A percentile compares a stretch with the other conserved stretches of the same genome.
phyloP scores from a whole-genome alignment of 2,888 invertebrate species.

The Eupithecia dodoneata region DNA sequence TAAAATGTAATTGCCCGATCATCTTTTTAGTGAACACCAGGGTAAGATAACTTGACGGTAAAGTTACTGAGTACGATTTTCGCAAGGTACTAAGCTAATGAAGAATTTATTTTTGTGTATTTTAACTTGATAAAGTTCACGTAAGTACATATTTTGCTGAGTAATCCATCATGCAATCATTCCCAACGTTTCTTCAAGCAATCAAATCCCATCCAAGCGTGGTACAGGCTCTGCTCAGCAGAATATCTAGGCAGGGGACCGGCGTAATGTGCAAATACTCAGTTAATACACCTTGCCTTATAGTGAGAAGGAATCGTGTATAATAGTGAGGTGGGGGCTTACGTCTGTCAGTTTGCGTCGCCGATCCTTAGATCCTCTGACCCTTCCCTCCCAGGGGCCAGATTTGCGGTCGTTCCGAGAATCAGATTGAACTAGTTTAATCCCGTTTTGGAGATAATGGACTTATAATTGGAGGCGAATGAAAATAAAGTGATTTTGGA shows the following conservation, averaged over 20 bases:
- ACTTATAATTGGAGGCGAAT: slow-evolving; percentile 41
- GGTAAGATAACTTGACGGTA: too few relatives aligned
- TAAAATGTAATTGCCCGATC: too few relatives aligned
- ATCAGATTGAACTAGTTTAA: slow-evolving; percentile 41
- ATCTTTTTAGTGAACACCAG: too few relatives aligned
- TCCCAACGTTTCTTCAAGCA: neutral
- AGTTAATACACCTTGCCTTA: neutral
- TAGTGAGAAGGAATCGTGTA: slow-evolving; percentile 42
- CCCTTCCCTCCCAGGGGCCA: slow-evolving; percentile 42
- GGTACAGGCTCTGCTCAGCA: neutral
- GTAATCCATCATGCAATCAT: neutral
- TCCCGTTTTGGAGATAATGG: slow-evolving; percentile 41
- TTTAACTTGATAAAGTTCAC: too few relatives aligned
- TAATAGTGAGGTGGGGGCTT: slow-evolving; percentile 40
- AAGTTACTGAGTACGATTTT: too few relatives aligned
- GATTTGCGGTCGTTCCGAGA: slow-evolving; percentile 44
- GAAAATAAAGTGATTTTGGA: slow-evolving; percentile 36
- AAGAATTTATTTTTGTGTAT: too few relatives aligned
- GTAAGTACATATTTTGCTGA: neutral
- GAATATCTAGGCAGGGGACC: neutral
- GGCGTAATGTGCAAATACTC: neutral
- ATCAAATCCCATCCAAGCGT: neutral
- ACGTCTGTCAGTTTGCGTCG: slow-evolving; percentile 40
- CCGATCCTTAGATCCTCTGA: slow-evolving; percentile 38
- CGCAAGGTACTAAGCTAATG: too few relatives aligned